phyloP scores from a whole-genome alignment of 35 echinoderm and acorn worm genomes.

The Lytechinus pictus region DNA sequence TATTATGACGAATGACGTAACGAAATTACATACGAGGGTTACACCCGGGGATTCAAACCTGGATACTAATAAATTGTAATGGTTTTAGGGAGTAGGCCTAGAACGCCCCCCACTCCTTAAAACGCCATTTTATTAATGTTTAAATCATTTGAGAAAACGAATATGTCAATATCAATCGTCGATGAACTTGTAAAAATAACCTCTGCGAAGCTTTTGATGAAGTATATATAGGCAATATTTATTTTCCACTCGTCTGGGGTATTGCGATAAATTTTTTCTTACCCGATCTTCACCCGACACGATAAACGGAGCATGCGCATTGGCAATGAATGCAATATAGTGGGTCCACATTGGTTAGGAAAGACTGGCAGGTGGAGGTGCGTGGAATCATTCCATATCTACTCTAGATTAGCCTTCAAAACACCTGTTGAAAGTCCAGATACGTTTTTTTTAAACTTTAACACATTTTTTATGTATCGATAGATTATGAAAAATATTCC shows the following conservation, averaged over 20 bases:
- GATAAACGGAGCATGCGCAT: neutral
- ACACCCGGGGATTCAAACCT: too few species aligned
- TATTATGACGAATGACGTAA: too few species aligned
- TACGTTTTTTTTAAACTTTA: neutral
- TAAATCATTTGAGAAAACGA: too few species aligned
- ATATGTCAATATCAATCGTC: too few species aligned
- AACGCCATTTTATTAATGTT: too few species aligned
- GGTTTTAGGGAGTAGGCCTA: too few species aligned
- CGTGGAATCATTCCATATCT: neutral
- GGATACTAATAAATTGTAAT: too few species aligned
- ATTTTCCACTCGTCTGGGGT: neutral
- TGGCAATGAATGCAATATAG: neutral
- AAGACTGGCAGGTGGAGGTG: neutral
- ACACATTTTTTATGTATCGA: neutral
- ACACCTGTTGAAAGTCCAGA: conserved; percentile 29
- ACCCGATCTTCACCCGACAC: neutral
- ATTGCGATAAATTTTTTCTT: neutral
- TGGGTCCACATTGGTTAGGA: neutral
- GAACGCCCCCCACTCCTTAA: too few species aligned
- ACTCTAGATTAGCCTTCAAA: neutral
- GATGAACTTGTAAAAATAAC: too few species aligned
- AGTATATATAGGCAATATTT: neutral
- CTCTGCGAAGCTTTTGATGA: too few species aligned
- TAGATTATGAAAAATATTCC: neutral
- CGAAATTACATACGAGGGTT: too few species aligned